These are phyloP conservation scores for Clarias laeviceps DNA, from an alignment of 2,797 vertebrate species.

Conservation along the genomic window DNA sequence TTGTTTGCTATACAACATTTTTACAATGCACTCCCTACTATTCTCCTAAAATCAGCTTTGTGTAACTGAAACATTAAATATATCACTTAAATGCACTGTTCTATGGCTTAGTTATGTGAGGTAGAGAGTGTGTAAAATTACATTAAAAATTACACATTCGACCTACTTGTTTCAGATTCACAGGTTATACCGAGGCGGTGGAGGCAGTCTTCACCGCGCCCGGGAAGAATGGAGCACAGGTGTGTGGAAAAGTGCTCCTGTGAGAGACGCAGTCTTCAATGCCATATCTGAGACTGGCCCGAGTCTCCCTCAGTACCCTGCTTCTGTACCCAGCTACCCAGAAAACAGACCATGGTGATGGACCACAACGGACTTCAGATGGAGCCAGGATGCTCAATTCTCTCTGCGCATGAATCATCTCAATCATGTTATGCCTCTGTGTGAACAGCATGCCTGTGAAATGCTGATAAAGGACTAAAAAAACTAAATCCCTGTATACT, in stretches of 20 bases:
- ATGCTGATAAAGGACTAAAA: slow-evolving; percentile 17
- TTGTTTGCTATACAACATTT: neutral
- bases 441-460: slow-evolving; percentile 24
- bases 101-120: neutral
- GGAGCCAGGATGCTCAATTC: slow-evolving; percentile 59
- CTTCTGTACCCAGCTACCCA: slow-evolving; percentile 86
- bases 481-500: neutral
- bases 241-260: slow-evolving; percentile 82
- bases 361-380: slow-evolving; percentile 51
- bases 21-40: neutral
- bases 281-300: slow-evolving; percentile 79
- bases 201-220: slow-evolving; percentile 89
- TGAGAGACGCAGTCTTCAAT: slow-evolving; percentile 83
- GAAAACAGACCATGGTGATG: slow-evolving; percentile 82
- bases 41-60: neutral
- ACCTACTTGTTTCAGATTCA: slow-evolving; percentile 79
- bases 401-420: neutral
- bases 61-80: neutral
- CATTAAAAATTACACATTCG: neutral
- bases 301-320: slow-evolving; percentile 88
- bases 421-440: slow-evolving; percentile 12
- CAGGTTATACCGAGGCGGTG: slow-evolving; percentile 85
- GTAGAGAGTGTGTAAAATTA: neutral
- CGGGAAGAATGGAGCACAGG: slow-evolving; percentile 91
- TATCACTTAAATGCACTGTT: neutral